Percentiles rank a stretch among this genome's conserved stretches.
phyloP scores from a whole-genome alignment of 2,113 vertebrate species.

The Piaya cayana region DNA sequence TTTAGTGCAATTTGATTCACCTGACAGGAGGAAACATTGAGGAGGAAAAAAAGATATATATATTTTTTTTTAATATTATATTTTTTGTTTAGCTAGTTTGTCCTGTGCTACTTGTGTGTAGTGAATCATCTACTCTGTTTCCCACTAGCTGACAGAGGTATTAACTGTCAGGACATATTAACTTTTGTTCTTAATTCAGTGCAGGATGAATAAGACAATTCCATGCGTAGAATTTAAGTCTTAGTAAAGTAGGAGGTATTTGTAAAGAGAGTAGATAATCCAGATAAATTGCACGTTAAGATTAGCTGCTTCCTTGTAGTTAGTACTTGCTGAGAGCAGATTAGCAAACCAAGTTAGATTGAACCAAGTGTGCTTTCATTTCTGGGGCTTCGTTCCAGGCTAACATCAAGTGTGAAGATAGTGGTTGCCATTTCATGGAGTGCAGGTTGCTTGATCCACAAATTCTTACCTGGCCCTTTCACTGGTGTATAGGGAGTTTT shows the following conservation, averaged over 20 bases:
- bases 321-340: neutral
- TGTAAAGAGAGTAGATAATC: neutral
- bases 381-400: neutral
- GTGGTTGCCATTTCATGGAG: neutral
- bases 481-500: fast-evolving
- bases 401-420: neutral
- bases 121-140: neutral
- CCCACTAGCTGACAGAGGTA: neutral
- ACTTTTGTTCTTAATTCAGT: neutral
- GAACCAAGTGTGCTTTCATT: neutral
- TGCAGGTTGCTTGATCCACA: neutral
- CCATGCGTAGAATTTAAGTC: neutral
- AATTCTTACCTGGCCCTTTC: neutral
- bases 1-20: neutral
- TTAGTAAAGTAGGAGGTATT: neutral
- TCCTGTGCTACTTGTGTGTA: neutral
- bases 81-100: neutral
- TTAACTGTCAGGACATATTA: neutral
- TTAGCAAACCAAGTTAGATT: neutral
- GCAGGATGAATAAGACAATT: neutral
- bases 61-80: neutral
- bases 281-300: neutral
- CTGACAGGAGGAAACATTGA: neutral
- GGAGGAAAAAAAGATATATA: neutral
- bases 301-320: neutral